Evolutionary conservation across 2,888 invertebrate species (phyloP), one percentile per base, ranked within the genome.

Genomic region (Amblyjoppa fuscipennis): DNA sequence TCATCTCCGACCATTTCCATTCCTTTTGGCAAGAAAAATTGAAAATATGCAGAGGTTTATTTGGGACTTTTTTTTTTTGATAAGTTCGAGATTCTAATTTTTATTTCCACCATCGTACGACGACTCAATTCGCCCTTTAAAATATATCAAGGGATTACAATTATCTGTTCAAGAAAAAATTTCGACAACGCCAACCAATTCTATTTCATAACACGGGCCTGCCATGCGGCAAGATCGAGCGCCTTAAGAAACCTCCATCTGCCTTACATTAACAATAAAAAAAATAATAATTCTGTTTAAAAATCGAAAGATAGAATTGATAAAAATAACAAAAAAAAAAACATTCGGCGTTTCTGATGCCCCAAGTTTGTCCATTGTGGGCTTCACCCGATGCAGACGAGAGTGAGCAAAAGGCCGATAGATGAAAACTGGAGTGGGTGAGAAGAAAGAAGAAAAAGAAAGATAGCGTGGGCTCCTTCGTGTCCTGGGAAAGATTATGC

Each of bases 401-500:
- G 61, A 64, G 20, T 64, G 66, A n/a, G 49, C 31, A 56, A 20
- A 56, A 28, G 28, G n/a, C 38, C 20, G 41, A 38, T 7, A 56
- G 31, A 51, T 38, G 68, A 6, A 28, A 64, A 34, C 13, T 13
- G 49, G 5, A 49, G 5, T 41, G 45, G 64, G 31, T n/a, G 64
- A 41, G 53, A 56, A 71, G 64, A 38, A 71, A 59, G 83, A 45
- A 66, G 49, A 7, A 64, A 59, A 28, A 81, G 73, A 64, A 68
- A 78, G 81, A 80, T 81, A 84, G 77, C 66, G 78, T 31, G 86
- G 53, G 28, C 75, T 28, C 38, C 41, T 77, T 73, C 76, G 66
- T 71, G 80, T 84, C 87, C 86, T 84, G 88, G 83, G 86, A 89
- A 89, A 90, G 76, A 85, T 87, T 84, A 76, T 66, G 71, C 75